Conservation (phyloP, 2,888 invertebrate species). For the Synergus umbraculus region DNA sequence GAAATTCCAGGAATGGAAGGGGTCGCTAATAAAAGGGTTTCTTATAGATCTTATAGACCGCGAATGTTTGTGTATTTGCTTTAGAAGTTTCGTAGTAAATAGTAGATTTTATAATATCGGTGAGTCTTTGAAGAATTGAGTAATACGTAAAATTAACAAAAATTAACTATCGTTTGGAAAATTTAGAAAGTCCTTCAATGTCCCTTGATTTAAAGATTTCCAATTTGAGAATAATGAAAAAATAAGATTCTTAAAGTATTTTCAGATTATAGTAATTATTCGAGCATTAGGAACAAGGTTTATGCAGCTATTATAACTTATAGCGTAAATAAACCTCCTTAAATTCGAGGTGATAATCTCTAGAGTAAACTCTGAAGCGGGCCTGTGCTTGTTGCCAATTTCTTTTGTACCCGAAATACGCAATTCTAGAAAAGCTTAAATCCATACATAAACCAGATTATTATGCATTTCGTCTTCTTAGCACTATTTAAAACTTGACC, state of each 20-base stretch:
- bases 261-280: slow-evolving; percentile 34
- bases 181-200: too few relatives aligned
- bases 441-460: slow-evolving; percentile 23
- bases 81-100: background rate
- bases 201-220: background rate
- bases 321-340: background rate
- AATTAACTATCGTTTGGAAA: too few relatives aligned
- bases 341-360: slow-evolving; percentile 29
- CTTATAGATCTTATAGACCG: background rate
- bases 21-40: background rate
- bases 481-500: background rate
- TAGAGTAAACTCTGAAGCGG: slow-evolving; percentile 8
- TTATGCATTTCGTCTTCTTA: background rate
- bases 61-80: background rate
- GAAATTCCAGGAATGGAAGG: background rate
- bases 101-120: background rate
- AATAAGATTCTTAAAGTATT: slow-evolving; percentile 5
- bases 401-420: slow-evolving; percentile 13
- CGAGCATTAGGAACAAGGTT: slow-evolving; percentile 4
- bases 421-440: background rate
- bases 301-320: background rate
- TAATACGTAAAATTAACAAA: too few relatives aligned
- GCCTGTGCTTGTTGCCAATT: background rate
- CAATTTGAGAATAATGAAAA: background rate
- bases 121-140: background rate